Evolutionary conservation across 2,888 invertebrate species (phyloP), one percentile per base, ranked within the genome.

Genomic region (Arenicola marina): DNA sequence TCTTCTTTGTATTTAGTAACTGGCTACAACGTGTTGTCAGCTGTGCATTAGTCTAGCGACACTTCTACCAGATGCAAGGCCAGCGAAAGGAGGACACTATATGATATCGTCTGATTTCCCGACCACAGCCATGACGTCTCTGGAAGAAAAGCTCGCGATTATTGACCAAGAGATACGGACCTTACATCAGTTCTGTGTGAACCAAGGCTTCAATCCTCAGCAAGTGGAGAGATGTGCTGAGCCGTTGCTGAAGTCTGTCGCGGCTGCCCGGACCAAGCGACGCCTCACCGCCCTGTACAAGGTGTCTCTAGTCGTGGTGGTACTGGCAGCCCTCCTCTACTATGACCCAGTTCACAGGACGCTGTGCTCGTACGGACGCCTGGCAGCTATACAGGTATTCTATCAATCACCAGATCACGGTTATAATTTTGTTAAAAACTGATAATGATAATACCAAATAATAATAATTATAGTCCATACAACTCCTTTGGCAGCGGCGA

Each of bases 161-260:
- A 65, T 76, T 4, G 75, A 76, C 57, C 61, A 67, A 45, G 76
- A 76, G 62, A 63, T 76, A 24, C 63, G 69, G n/a, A 63, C 69
- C 48, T 58, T 76, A 4, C 72, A 74, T 38, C 58, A 72, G 32
- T 71, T 72, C 43, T 74, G 76, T 61, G 51, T 71, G 2, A 67
- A 67, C 24, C 61, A 72, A 4, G 76, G 75, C 0, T 75, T 70
- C 64, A 73, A 62, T 28, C 68, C 70, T 4, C 33, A 51, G 28
- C 68, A 76, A 59, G 70, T 76, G 11, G 68, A 75, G 46, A 51
- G 58, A 21, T 66, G 66, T 51, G 73, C 75, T 1, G 26, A 56
- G 4, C 73, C 73, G 3, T 66, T 76, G 29, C 61, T 72, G 29
- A 29, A 59, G 31, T 57, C 58, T 2, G 58, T 63, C n/a, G 56